Base-by-base conservation (phyloP, 1,140 invertebrate species). In the Drosophila sucinea region DNA sequence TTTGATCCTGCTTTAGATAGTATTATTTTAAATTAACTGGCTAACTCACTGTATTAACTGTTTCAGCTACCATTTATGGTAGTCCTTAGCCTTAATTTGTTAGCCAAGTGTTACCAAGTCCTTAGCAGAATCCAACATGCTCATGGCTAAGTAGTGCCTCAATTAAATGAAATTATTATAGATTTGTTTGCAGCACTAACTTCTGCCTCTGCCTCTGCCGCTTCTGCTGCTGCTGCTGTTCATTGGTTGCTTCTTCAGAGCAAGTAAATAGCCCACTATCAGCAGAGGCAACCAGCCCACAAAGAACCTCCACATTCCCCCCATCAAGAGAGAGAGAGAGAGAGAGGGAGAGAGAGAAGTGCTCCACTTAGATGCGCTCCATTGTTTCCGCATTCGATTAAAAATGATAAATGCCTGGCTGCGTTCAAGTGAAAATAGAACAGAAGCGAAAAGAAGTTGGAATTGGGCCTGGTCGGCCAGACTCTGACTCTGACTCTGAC, bases 381-480 rank as follows among this genome's bases (percentile, higher is more conserved):
- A 86, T 86, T 86, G 83, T 89, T 87, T 87, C 83, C 84, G 83
- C 83, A 87, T 87, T 89, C 84, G 83, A 87, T 87, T 87, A 87
- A 89, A 89, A 87, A 87, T 87, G 83, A 87, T 87, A 87, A 87
- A 87, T 89, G 84, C 80, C 73, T 75, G 44, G 60, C 77, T 87
- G 83, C 79, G 76, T 67, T 86, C 79, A 87, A 87, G 72, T 86
- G 67, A 86, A 87, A 81, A 72, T 54, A 57, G 47, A 40, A 71
- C 47, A 61, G 56, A 72, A 29, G 30, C 33, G 32, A 40, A 68
- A 67, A 62, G 41, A 54, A 33, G 7, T 40, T 30, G 38, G 54
- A 60, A 44, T 65, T 58, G 35, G 35, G 33, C 23, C 32, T 60
- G 17, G 11, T n/a, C 25, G 17, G 17, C 17, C 17, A 17, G 17